Base-by-base conservation (phyloP, 2,888 invertebrate genomes). In the Strigamia crassipes region DNA sequence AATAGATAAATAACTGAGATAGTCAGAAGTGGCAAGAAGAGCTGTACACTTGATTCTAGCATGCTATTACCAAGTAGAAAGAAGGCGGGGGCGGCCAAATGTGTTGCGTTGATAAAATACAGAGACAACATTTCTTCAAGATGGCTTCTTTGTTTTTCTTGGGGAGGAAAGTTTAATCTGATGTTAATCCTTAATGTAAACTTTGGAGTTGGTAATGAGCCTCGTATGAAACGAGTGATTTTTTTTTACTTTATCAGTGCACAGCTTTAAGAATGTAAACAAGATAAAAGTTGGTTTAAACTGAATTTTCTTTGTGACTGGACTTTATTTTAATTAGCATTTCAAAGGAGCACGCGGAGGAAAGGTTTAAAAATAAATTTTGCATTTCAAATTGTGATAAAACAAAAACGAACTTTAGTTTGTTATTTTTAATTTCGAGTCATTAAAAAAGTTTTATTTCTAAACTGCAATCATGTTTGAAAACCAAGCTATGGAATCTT, bases 1-100 rank as follows among this genome's bases (percentile, higher is more conserved):
- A 23, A 61, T 61, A 61, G 61, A 61, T 61, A 61, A 61, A 61
- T 61, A 61, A 61, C 61, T 21, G 61, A 61, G 61, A 61, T 61
- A 61, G 61, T 61, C 18, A n/a, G 2, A n/a, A 61, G 61, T 21
- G 34, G 34, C 6, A 34, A 5, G 34, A 34, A 34, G 34, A 34
- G 34, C 34, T 34, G 61, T 61, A 61, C 18, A 21, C 61, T 23
- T 18, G 61, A 61, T 21, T 61, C 61, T 61, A n/a, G 10, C 61
- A 61, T 18, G 61, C 61, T 61, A 61, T 61, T 61, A 18, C 3
- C 6, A 61, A 21, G 10, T 18, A 61, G 23, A n/a, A 61, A 3
- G 18, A 61, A 61, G 8, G 13, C 15, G 13, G 56, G 13, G 56
- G 5, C 10, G 15, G 42, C 1, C 1, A 46, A 46, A 46, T 13